Base-by-base conservation (phyloP, 1,140 invertebrate genomes). In the Atta texana region DNA sequence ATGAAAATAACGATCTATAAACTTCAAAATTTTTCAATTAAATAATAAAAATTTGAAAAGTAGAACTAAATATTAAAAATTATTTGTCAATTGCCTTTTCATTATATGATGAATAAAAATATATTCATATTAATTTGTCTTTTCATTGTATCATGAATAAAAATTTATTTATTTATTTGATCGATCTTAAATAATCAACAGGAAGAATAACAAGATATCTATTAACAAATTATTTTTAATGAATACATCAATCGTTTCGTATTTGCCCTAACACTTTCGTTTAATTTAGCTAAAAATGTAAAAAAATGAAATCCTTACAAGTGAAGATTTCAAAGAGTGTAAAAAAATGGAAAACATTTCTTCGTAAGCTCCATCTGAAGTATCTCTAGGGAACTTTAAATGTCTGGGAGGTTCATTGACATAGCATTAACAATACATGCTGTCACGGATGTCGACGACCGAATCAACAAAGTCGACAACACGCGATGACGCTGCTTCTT, bases 371-470 rank as follows among this genome's bases (percentile, higher is more conserved):
- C 16, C 68, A 82, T 82, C 53, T 59, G 16, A 64, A 82, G 39
- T 18, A 72, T 82, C 68, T 31, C 68, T 16, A 10, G 31, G 14
- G 24, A 24, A 12, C 39, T 34, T 74, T 63, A 12, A 84, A 61
- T 44, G 28, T 39, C 69, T 34, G n/a, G 57, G 39, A 55, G 68
- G 80, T 84, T 84, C 80, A 84, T 84, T 75, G 80, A 82, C 80
- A 61, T 82, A 39, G 12, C 16, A 75, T 74, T 84, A 84, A 75
- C 75, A 84, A 84, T 84, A 75, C 69, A 57, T 39, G 18, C 44
- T 84, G 69, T 84, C 55, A 84, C 39, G 55, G 55, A 84, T 84
- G 80, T 84, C 80, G 69, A 84, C 80, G 80, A 74, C 80, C 80
- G 69, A 44, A 75, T 84, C 80, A 84, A 74, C 80, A 59, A 74